Percentiles rank a stretch among this genome's conserved stretches.
Conservation (phyloP, 2,113 vertebrate species). For the Lepus americanus region DNA sequence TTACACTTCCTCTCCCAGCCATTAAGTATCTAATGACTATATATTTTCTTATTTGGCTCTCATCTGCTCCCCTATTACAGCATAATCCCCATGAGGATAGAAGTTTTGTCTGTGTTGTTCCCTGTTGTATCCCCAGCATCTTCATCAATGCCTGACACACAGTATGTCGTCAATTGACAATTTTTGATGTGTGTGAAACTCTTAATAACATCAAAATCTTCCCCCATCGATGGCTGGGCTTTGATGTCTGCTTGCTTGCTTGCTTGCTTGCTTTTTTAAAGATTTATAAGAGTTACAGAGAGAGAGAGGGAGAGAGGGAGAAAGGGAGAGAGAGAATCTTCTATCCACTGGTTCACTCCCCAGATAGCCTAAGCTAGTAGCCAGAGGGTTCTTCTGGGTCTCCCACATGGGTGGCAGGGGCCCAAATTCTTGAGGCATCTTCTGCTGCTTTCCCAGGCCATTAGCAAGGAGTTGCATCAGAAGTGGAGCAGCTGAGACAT, state of each 20-base stretch:
- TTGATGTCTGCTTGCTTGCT: conserved; percentile 18
- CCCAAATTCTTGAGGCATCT: too few species aligned
- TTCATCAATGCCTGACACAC: background rate
- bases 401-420: too few species aligned
- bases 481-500: too few species aligned
- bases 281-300: too few species aligned
- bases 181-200: background rate
- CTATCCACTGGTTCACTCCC: too few species aligned
- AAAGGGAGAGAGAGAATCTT: too few species aligned
- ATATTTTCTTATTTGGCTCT: background rate
- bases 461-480: too few species aligned
- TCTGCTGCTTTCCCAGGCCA: too few species aligned
- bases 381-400: too few species aligned
- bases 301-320: too few species aligned
- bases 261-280: background rate
- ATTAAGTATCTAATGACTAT: background rate
- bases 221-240: background rate
- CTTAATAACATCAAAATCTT: conserved; percentile 35
- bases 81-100: background rate
- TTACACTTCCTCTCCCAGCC: background rate
- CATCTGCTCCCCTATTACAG: background rate
- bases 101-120: background rate
- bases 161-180: background rate
- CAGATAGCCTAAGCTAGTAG: too few species aligned
- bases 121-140: conserved; percentile 2